Evolutionary conservation across 2,113 vertebrate species (phyloP).

Genomic region (Propithecus coquereli): DNA sequence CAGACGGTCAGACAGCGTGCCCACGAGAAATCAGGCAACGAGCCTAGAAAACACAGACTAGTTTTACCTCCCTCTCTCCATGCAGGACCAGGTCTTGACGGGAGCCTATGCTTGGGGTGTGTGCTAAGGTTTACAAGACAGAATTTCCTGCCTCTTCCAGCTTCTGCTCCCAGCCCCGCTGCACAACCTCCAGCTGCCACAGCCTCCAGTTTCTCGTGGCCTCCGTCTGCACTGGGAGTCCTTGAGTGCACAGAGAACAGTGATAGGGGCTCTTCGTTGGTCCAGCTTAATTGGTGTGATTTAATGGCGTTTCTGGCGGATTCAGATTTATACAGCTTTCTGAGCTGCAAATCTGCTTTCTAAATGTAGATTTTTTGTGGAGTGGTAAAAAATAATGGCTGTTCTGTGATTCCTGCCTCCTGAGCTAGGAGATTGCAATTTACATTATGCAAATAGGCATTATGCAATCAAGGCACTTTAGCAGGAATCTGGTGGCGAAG

Average conservation of each 20-base stretch:
- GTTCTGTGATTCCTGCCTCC: conserved; percentile 74
- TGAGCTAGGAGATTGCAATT: conserved; percentile 81
- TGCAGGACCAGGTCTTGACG: background rate
- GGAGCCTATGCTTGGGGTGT: background rate
- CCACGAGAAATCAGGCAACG: background rate
- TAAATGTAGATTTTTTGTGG: conserved; percentile 78
- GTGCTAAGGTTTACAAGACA: background rate
- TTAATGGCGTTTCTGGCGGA: conserved; percentile 66
- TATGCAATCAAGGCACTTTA: conserved; percentile 84
- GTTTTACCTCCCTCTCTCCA: background rate
- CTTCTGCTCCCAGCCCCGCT: background rate
- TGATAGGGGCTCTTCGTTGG: conserved; percentile 46
- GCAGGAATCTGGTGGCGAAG: conserved; percentile 72
- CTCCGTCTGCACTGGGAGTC: conserved; percentile 43
- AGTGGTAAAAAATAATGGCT: conserved; percentile 68
- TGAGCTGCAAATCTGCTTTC: conserved; percentile 78
- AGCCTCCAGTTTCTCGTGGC: background rate
- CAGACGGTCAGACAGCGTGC: background rate
- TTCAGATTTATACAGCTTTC: conserved; percentile 74
- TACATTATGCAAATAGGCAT: conserved; percentile 83
- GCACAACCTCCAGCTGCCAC: background rate
- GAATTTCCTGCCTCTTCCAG: background rate
- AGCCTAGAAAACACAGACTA: background rate
- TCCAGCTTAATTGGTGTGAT: conserved; percentile 76
- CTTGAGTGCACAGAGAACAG: conserved; percentile 36